Evolutionary conservation across 92 coral and sea anemone genomes (phyloP).

Genomic region (Desmophyllum pertusum): DNA sequence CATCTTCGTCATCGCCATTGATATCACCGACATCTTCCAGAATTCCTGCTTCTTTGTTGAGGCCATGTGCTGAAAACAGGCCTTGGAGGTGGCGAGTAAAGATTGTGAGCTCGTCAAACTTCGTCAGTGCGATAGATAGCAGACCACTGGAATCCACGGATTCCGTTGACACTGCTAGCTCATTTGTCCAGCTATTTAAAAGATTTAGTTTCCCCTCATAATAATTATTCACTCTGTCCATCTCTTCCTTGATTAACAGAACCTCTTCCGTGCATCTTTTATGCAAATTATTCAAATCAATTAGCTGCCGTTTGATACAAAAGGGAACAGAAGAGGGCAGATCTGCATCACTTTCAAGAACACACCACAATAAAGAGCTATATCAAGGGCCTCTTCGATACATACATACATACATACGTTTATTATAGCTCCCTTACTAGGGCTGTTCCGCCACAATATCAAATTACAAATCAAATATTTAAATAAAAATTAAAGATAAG

Average conservation of each 20-base stretch:
- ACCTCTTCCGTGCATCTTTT: constrained; percentile 54
- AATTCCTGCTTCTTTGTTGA: constrained; percentile 8
- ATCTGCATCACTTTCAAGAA: constrained; percentile 22
- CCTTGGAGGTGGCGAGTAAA: background rate
- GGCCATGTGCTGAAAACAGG: background rate
- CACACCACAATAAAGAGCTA: constrained; percentile 48
- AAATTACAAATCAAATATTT: no score
- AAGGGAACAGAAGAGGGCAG: constrained; percentile 34
- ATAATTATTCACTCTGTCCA: constrained; percentile 3
- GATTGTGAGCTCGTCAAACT: constrained; percentile 3
- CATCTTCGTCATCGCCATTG: background rate
- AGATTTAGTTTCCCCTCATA: constrained; percentile 11
- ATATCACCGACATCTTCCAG: constrained; percentile 15
- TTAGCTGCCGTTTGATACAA: constrained; percentile 47
- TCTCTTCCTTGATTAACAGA: constrained; percentile 34
- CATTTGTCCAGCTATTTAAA: constrained; percentile 34
- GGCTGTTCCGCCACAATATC: no score
- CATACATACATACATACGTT: no score
- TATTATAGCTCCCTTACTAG: no score
- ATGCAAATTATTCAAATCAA: constrained; percentile 41
- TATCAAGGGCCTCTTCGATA: constrained; percentile 47
- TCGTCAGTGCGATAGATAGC: constrained; percentile 27
- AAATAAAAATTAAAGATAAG: no score
- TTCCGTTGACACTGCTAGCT: constrained; percentile 13
- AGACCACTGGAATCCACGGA: constrained; percentile 30